Base-by-base conservation (phyloP, 2,888 invertebrate genomes). In the Melinopterus prodromus region DNA sequence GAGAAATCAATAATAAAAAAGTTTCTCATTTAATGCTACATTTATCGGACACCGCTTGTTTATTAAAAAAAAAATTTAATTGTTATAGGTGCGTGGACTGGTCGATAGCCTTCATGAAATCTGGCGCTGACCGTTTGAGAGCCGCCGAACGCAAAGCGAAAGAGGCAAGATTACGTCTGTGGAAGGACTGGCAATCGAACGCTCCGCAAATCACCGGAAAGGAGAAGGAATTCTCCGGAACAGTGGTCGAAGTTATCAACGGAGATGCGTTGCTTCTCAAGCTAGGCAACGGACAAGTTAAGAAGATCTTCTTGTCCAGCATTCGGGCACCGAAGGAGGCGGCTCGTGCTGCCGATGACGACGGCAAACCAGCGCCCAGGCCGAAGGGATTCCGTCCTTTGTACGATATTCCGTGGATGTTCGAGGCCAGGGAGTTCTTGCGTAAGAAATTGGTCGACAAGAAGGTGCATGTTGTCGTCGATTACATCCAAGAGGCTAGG, bases 391-490 rank as follows among this genome's bases (percentile, higher is more conserved):
- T 93, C 88, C 94, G 97, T 85, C 98, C 99, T 0, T 92, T 99
- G 0, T 99, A 99, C 88, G 99, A 99, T 88, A 96, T 99, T 87
- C 99, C 99, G 1, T 98, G 96, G 93, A 97, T 99, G 97, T 99
- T 96, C 88, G 99, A 99, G 89, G 98, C 99, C 0, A 93, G 99
- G 78, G 99, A 99, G 90, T 99, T 96, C 88, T 91, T 99, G 69
- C 93, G 99, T 71, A 99, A 98, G 88, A 98, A 98, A 87, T 91
- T 99, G 14, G 94, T 99, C 86, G 98, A 98, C 77, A 99, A 99
- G 89, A 97, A 95, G 89, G 97, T 99, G 0, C 95, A 95, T 85
- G 96, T 99, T 7, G 93, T 93, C 26, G 94, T 99, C 36, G 99
- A 99, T 89, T 99, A 99, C 88, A 95, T 98, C 81, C 99, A 99